These are phyloP conservation scores for Schizopygopsis pylzovi DNA, from an alignment of 2,797 vertebrate species.

Conservation along the genomic window DNA sequence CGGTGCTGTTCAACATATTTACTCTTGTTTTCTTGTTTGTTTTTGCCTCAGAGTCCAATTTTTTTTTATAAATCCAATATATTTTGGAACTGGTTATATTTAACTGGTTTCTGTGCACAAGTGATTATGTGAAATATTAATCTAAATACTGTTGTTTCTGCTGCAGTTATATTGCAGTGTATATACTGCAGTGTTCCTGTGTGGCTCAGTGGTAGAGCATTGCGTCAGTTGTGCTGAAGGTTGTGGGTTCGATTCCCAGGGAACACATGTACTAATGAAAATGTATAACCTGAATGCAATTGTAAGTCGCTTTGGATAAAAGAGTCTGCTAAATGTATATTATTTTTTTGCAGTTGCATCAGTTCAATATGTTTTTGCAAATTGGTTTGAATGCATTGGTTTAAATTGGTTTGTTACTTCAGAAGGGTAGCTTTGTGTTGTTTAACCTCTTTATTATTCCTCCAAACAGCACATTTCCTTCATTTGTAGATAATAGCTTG, in stretches of 20 bases:
- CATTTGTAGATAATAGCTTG: neutral
- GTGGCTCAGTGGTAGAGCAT: too few relatives aligned
- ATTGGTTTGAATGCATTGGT: neutral
- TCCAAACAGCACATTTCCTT: neutral
- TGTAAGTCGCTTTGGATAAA: too few relatives aligned
- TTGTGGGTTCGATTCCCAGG: too few relatives aligned
- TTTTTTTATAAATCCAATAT: neutral
- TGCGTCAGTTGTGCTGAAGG: too few relatives aligned
- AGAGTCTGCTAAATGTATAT: too few relatives aligned
- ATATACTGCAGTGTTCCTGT: too few relatives aligned
- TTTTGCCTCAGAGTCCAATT: neutral
- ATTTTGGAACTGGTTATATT: neutral
- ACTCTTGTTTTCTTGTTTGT: neutral
- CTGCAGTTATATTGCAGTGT: neutral
- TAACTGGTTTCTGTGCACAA: neutral
- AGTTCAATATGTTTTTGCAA: neutral
- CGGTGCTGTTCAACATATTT: neutral
- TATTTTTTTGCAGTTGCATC: neutral
- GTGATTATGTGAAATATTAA: neutral
- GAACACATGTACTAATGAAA: too few relatives aligned
- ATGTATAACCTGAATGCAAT: too few relatives aligned
- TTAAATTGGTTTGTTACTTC: neutral
- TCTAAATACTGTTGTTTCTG: neutral
- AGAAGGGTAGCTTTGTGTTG: neutral
- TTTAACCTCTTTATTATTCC: neutral